A percentile compares a stretch with the other conserved stretches of the same genome.
Evolutionary conservation across 1,140 invertebrate species (phyloP).

Genomic region (Amyelois transitella): DNA sequence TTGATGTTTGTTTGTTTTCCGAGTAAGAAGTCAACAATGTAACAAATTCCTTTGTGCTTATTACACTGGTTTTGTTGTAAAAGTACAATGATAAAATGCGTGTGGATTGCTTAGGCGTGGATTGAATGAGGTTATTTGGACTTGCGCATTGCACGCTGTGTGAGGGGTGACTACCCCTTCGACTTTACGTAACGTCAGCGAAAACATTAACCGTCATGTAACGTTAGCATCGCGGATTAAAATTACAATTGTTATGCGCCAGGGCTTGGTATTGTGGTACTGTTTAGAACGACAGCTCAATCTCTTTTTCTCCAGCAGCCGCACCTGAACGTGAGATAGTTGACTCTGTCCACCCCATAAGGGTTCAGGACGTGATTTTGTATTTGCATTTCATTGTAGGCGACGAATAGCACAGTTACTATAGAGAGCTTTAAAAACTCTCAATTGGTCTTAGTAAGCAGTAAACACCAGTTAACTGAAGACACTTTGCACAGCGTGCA

Average conservation of each 20-base stretch:
- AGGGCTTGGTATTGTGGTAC: no score
- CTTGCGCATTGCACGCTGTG: slow-evolving; percentile 47
- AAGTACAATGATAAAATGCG: slow-evolving; percentile 29
- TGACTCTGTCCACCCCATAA: no score
- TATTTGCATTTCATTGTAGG: no score
- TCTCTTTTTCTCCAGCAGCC: no score
- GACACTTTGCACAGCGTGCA: no score
- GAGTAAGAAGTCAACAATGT: not conserved
- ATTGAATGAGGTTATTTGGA: slow-evolving; percentile 64
- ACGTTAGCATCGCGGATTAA: not conserved
- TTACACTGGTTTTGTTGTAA: slow-evolving; percentile 11
- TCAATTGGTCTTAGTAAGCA: no score
- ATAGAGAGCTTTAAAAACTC: no score
- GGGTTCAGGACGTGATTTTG: no score
- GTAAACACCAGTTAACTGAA: no score
- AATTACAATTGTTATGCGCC: not conserved
- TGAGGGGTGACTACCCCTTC: slow-evolving; percentile 16
- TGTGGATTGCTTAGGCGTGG: slow-evolving; percentile 50
- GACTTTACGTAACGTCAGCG: not conserved
- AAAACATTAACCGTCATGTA: not conserved
- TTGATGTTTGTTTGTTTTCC: not conserved
- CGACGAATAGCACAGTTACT: no score
- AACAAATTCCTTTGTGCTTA: slow-evolving; percentile 17
- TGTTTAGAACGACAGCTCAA: no score
- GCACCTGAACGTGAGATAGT: no score